These are phyloP conservation scores for Rhyacophila evoluta DNA, from an alignment of 2,888 invertebrate species.

Conservation along the genomic window DNA sequence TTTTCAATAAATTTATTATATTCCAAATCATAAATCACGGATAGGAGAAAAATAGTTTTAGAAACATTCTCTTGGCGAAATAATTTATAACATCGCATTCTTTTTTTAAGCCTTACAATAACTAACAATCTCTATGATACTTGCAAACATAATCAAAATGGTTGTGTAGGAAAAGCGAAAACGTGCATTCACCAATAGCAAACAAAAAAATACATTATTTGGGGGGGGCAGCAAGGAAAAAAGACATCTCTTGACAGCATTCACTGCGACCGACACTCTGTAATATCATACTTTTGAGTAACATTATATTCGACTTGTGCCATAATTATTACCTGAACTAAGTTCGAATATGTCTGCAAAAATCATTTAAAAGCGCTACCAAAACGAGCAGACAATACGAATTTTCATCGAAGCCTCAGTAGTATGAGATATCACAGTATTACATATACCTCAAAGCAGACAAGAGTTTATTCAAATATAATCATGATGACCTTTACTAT, in stretches of 20 bases:
- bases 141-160: not conserved
- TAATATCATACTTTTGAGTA: not conserved
- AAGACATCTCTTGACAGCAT: not conserved
- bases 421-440: not conserved
- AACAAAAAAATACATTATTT: not conserved
- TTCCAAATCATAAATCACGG: conserved; percentile 17
- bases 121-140: conserved; percentile 2
- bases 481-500: not conserved
- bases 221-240: not conserved
- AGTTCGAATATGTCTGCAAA: not conserved
- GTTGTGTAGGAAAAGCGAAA: conserved; percentile 2
- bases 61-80: conserved; percentile 13
- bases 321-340: too few species aligned
- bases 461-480: not conserved
- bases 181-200: conserved; percentile 8
- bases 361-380: not conserved
- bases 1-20: conserved; percentile 1
- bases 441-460: not conserved
- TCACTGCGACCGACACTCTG: not conserved
- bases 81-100: not conserved
- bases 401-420: not conserved
- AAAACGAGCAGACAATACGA: not conserved
- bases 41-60: conserved; percentile 23
- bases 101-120: conserved; percentile 8
- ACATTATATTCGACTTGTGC: too few species aligned